Conservation (phyloP, 2,888 invertebrate genomes). For the Lithosia quadra region DNA sequence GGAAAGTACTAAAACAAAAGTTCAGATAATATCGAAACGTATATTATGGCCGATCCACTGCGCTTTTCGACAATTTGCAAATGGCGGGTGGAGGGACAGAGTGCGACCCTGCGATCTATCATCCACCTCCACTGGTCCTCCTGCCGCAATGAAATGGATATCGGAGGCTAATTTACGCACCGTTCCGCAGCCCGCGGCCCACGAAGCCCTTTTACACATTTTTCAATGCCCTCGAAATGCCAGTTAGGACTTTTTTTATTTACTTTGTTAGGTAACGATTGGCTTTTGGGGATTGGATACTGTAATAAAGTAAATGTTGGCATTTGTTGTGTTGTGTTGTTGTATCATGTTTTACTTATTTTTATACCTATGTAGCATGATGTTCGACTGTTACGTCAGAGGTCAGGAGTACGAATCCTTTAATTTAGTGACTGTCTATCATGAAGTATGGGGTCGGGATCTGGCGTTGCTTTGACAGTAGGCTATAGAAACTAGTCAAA, state of each 20-base stretch:
- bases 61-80: constrained; percentile 53
- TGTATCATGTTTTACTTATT: no score
- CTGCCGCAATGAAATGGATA: constrained; percentile 39
- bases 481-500: no score
- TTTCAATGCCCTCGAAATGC: constrained; percentile 29
- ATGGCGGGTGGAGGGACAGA: constrained; percentile 47
- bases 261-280: constrained; percentile 9
- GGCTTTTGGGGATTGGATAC: constrained; percentile 8
- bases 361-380: no score
- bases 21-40: constrained; percentile 32
- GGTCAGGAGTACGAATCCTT: no score
- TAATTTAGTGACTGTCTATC: no score
- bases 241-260: constrained; percentile 26
- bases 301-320: constrained; percentile 1
- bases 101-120: constrained; percentile 52
- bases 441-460: no score
- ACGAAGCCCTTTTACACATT: constrained; percentile 31
- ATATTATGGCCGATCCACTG: constrained; percentile 21
- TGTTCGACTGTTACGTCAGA: no score
- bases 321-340: not conserved
- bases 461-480: no score
- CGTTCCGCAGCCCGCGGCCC: constrained; percentile 18
- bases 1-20: not conserved
- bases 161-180: constrained; percentile 50
- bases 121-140: constrained; percentile 38